Conservation (phyloP, 2,888 invertebrate genomes). For the Axea sp. region DNA sequence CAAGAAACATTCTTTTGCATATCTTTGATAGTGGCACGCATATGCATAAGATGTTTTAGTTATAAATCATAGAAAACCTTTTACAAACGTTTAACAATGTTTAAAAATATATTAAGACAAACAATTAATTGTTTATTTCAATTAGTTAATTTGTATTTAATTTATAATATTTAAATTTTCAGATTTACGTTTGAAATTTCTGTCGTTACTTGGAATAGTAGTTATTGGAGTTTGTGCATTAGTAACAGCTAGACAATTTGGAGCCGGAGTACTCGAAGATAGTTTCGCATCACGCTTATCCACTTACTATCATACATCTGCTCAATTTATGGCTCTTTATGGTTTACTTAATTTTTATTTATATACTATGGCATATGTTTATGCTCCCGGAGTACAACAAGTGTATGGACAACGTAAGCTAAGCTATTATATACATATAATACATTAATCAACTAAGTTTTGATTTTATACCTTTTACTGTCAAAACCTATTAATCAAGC, state of each 20-base stretch:
- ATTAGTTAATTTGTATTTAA: slow-evolving; percentile 1
- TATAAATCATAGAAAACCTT: no score
- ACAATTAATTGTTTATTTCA: no score
- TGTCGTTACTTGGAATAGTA: slow-evolving; percentile 91
- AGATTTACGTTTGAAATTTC: slow-evolving; percentile 95
- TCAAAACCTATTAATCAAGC: no score
- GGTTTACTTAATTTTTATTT: slow-evolving; percentile 96
- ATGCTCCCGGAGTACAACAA: slow-evolving; percentile 91
- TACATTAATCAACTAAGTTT: no score
- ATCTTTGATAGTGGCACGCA: no score
- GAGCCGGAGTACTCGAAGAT: slow-evolving; percentile 93
- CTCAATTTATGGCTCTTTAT: slow-evolving; percentile 97
- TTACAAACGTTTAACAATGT: no score
- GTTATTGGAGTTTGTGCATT: slow-evolving; percentile 87
- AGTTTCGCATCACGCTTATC: slow-evolving; percentile 94
- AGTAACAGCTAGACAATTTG: slow-evolving; percentile 91
- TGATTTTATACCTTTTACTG: no score
- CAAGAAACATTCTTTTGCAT: no score
- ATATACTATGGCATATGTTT: slow-evolving; percentile 96
- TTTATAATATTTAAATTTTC: slow-evolving; percentile 71
- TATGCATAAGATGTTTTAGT: no score
- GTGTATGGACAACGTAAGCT: slow-evolving; percentile 86
- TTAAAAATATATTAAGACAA: no score
- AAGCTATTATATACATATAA: no score
- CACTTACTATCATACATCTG: slow-evolving; percentile 93